Conservation (phyloP, 2,888 invertebrate species). For the Trachelus tabidus region DNA sequence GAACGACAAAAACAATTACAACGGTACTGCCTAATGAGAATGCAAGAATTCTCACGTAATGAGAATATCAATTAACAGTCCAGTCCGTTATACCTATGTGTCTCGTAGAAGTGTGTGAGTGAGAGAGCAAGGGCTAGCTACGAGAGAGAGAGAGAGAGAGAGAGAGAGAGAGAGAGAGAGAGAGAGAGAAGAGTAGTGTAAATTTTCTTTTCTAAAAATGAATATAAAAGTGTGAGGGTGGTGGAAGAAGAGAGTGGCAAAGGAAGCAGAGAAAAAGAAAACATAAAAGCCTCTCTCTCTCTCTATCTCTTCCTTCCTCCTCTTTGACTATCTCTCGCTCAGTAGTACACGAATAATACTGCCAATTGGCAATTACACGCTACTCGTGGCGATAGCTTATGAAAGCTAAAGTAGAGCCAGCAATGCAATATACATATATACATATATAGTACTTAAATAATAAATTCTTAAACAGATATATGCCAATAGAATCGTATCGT, state of each 20-base stretch:
- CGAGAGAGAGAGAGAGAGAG: background rate
- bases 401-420: background rate
- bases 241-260: constrained; percentile 2
- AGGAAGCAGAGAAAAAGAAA: background rate
- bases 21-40: background rate
- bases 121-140: background rate
- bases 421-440: background rate
- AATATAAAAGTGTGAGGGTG: background rate
- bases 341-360: background rate
- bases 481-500: too few species aligned
- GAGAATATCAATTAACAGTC: background rate
- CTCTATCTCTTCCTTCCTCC: background rate
- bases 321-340: background rate
- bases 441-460: background rate
- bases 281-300: background rate
- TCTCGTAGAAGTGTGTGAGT: background rate
- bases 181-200: background rate
- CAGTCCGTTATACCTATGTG: background rate
- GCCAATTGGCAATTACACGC: background rate
- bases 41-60: background rate
- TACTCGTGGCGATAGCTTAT: background rate
- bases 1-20: background rate
- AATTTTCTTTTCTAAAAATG: background rate
- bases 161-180: background rate
- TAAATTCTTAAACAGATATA: background rate